A percentile compares a stretch with the other conserved stretches of the same genome.
These are phyloP conservation scores for Choloepus didactylus DNA, from an alignment of 2,797 vertebrate species.

Conservation along the genomic window DNA sequence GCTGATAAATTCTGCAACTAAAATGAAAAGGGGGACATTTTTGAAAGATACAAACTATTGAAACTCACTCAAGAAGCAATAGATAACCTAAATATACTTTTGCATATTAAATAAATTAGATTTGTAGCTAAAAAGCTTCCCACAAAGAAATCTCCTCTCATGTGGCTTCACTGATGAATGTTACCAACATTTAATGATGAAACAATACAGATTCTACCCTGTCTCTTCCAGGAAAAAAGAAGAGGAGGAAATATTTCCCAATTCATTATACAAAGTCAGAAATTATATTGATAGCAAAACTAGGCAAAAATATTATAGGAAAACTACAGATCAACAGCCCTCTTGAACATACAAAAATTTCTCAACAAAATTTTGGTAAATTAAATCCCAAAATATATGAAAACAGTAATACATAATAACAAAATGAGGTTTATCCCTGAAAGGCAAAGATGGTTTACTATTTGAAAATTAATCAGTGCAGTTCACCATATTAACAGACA, in stretches of 20 bases:
- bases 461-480: neutral
- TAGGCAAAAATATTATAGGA: too few relatives aligned
- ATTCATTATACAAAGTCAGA: too few relatives aligned
- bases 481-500: neutral
- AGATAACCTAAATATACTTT: neutral
- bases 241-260: neutral
- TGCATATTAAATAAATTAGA: neutral
- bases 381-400: too few relatives aligned
- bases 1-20: neutral
- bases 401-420: too few relatives aligned
- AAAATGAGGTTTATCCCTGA: neutral
- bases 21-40: too few relatives aligned
- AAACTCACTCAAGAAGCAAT: neutral
- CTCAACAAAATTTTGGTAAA: neutral
- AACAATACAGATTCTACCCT: too few relatives aligned
- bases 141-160: neutral
- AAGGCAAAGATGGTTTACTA: too few relatives aligned
- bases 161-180: neutral
- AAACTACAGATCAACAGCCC: too few relatives aligned
- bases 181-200: too few relatives aligned
- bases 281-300: too few relatives aligned
- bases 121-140: neutral
- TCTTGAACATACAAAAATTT: neutral
- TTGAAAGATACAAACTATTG: neutral
- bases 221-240: too few relatives aligned